Evolutionary conservation across 2,113 vertebrate species (phyloP).

Genomic region (Archocentrus centrarchus): DNA sequence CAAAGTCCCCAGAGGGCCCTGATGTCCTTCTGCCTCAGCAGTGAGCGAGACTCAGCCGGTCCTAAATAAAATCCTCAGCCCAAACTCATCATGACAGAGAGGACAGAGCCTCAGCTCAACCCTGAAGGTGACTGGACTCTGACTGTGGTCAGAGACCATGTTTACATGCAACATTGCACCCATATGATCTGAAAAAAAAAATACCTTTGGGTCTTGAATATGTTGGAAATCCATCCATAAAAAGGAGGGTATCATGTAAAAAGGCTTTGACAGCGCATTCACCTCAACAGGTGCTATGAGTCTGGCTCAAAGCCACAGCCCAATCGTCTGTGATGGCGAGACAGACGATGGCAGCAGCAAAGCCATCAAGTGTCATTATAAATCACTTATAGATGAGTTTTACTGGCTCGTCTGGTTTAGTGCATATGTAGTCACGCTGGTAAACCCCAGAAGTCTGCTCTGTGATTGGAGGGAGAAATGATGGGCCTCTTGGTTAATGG

Average conservation of each 20-base stretch:
- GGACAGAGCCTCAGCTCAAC: constrained; percentile 18
- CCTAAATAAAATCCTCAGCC: constrained; percentile 58
- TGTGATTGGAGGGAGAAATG: constrained; percentile 67
- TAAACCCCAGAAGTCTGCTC: constrained; percentile 68
- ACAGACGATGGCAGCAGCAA: constrained; percentile 49
- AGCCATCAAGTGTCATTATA: constrained; percentile 54
- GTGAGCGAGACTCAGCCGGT: constrained; percentile 47
- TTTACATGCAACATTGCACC: constrained; percentile 24
- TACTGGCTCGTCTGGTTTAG: constrained; percentile 58
- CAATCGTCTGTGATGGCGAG: constrained; percentile 35
- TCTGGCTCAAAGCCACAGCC: constrained; percentile 38
- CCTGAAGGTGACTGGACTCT: constrained; percentile 38
- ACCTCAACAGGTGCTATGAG: constrained; percentile 64
- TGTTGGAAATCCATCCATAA: constrained; percentile 26
- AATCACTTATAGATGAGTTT: constrained; percentile 65
- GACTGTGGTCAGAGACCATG: constrained; percentile 18
- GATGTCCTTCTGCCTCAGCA: constrained; percentile 62
- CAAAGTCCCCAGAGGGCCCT: constrained; percentile 45
- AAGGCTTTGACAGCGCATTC: constrained; percentile 6
- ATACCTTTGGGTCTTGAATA: not conserved
- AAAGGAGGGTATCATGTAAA: constrained; percentile 27
- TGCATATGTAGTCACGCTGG: constrained; percentile 67
- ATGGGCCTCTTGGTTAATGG: constrained; percentile 70
- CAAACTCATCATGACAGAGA: constrained; percentile 60
- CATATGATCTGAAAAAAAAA: constrained; percentile 12